A percentile compares a stretch with the other conserved stretches of the same genome.
Evolutionary conservation across 2,797 vertebrate species (phyloP).

Genomic region (Gallinago stenura): DNA sequence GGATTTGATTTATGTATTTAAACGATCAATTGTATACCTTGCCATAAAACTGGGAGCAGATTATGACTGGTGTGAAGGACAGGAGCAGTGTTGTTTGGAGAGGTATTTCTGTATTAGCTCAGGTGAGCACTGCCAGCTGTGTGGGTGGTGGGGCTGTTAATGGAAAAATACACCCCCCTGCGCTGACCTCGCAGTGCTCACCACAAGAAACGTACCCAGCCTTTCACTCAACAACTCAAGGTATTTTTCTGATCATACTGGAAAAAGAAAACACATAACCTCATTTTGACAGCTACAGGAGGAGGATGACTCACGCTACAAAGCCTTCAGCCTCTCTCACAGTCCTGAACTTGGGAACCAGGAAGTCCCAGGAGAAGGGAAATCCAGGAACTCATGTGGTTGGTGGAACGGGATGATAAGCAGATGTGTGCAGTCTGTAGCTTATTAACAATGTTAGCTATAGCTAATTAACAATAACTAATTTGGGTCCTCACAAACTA

Average conservation of each 20-base stretch:
- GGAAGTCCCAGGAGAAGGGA: neutral
- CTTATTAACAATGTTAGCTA: neutral
- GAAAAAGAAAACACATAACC: neutral
- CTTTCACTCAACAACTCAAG: neutral
- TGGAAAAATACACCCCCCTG: neutral
- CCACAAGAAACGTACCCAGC: neutral
- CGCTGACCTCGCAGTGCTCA: neutral
- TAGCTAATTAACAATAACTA: neutral
- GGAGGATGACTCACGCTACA: neutral
- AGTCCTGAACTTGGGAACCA: neutral
- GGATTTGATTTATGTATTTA: neutral
- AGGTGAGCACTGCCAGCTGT: neutral
- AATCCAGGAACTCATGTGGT: neutral
- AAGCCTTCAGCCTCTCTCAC: neutral
- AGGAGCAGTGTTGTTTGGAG: neutral
- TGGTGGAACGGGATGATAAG: neutral
- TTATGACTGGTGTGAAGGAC: neutral
- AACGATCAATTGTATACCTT: neutral
- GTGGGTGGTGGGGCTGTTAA: neutral
- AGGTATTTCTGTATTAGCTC: neutral
- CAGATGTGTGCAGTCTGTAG: neutral
- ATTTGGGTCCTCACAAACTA: neutral
- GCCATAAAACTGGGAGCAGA: neutral
- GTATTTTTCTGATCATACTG: neutral
- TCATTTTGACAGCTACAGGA: neutral